Percentiles rank a stretch among this genome's conserved stretches.
Conservation (phyloP, 2,113 vertebrate species). For the Callipepla californica region DNA sequence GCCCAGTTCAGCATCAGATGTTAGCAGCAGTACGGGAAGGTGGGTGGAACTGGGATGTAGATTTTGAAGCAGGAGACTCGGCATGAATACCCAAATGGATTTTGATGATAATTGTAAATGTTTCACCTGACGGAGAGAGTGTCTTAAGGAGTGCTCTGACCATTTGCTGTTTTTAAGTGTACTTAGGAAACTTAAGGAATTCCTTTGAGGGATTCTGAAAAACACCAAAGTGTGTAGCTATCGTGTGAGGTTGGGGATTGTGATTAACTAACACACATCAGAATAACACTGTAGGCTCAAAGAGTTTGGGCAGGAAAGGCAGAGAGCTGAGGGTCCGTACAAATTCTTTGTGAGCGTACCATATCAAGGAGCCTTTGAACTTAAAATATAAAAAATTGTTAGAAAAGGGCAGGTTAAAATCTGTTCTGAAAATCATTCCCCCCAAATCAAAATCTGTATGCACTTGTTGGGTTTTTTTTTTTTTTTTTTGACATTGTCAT, state of each 20-base stretch:
- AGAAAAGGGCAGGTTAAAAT: not conserved
- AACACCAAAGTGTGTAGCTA: not conserved
- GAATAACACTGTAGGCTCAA: not conserved
- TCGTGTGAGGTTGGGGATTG: not conserved
- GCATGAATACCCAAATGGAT: not conserved
- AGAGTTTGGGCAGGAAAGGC: not conserved
- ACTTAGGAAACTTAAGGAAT: not conserved
- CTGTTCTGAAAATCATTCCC: not conserved
- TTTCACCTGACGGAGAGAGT: not conserved
- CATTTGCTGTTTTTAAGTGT: not conserved
- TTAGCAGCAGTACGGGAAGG: not conserved
- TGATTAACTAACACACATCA: not conserved
- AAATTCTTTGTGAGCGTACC: not conserved
- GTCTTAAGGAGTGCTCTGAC: not conserved
- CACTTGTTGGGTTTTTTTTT: not conserved
- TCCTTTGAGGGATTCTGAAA: not conserved
- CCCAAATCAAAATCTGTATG: not conserved
- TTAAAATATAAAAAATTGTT: not conserved
- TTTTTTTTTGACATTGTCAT: not conserved
- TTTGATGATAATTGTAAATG: not conserved
- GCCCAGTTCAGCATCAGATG: no score
- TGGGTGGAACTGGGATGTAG: no score
- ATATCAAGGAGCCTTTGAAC: not conserved
- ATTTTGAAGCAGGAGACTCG: not conserved
- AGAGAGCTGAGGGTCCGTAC: not conserved